Percentiles rank a stretch among this genome's conserved stretches.
Conservation (phyloP, 37 sponge, comb jelly and placozoan species). For the Geodia barretti region DNA sequence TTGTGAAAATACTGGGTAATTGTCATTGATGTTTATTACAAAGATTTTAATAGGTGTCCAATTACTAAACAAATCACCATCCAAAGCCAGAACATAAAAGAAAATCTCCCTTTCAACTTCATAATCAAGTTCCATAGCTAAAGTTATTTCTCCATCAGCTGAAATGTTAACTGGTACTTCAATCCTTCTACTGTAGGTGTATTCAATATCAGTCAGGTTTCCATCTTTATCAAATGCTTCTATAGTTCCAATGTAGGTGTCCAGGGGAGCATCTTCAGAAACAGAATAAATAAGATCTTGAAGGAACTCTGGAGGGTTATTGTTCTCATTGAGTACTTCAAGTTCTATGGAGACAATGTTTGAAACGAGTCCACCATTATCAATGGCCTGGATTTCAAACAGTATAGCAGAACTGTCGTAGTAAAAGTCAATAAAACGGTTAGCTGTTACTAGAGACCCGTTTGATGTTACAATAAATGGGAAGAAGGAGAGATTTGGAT, state of each 20-base stretch:
- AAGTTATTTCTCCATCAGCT: neutral
- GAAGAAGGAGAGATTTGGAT: neutral
- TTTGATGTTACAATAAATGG: conserved; percentile 1
- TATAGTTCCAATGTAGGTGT: neutral
- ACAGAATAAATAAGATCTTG: neutral
- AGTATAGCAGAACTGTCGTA: conserved; percentile 16
- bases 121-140: conserved; percentile 12
- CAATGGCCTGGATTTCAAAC: conserved; percentile 36
- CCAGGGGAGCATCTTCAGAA: neutral
- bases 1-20: conserved; percentile 27
- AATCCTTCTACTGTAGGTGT: neutral
- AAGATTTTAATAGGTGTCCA: conserved; percentile 9
- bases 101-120: neutral
- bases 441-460: conserved; percentile 17
- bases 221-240: neutral
- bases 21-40: conserved; percentile 16
- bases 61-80: conserved; percentile 19
- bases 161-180: conserved; percentile 5
- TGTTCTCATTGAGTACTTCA: conserved; percentile 50
- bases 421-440: conserved; percentile 18
- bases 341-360: conserved; percentile 33
- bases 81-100: conserved; percentile 27
- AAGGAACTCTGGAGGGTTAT: conserved; percentile 12
- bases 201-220: neutral
- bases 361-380: conserved; percentile 42